Evolutionary conservation across 2,797 vertebrate genomes (phyloP), one percentile per base, ranked within the genome.

Genomic region (Lemur catta): DNA sequence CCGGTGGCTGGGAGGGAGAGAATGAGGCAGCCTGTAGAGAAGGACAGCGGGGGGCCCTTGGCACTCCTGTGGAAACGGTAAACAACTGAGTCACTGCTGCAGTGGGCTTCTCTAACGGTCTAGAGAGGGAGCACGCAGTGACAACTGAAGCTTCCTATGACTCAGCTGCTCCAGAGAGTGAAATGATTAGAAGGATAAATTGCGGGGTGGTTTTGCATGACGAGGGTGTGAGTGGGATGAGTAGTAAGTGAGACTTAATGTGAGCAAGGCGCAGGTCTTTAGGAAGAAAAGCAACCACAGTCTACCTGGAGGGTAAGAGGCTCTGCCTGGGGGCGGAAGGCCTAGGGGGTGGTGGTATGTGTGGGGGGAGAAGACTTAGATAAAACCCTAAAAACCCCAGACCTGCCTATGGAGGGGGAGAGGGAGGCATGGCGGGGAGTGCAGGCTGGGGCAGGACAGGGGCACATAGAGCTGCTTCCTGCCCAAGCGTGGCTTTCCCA

Each of bases 121-220:
- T 61, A 0, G 13, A 33, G 41, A 20, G n/a, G 85, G 91, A 28
- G 65, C 18, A 7, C 6, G 28, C 17, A 0, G 33, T 4, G 84
- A 67, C 80, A 78, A 48, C 81, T 0, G 17, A 65, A 43, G 89
- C 26, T 85, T 33, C 46, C 0, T 0, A 15, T 67, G 87, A 82
- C 84, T 90, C 90, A 93, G 61, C 63, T 14, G 20, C 67, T 50
- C 72, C n/a, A 3, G 48, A 26, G 71, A 46, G 26, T 38, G 30
- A 81, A n/a, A 9, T 3, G 43, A 48, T 33, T 30, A 30, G 33
- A 43, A 61, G 72, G 85, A 28, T 41, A 28, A n/a, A 74, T 14
- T 11, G 74, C 15, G n/a, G 85, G 48, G 67, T 50, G 57, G n/a
- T 57, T 93, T 71, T 59, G 86, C 80, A 30, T 38, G 87, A 20